phyloP scores from a whole-genome alignment of 1,140 invertebrate species.

The Papilio polytes region DNA sequence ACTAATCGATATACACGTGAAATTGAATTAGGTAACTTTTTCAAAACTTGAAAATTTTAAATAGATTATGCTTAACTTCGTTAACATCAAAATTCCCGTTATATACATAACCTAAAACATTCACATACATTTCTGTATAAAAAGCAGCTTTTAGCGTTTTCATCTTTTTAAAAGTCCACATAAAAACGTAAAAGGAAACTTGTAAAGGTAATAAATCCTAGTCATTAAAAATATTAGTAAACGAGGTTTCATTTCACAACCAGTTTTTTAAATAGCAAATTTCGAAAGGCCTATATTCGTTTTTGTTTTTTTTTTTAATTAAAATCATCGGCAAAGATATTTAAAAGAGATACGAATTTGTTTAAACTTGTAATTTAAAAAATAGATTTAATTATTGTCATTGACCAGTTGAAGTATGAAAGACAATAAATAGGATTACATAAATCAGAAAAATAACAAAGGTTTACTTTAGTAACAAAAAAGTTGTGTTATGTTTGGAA shows the following conservation, averaged over 20 bases:
- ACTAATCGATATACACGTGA: not conserved
- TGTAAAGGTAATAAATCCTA: not conserved
- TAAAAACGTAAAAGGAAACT: not conserved
- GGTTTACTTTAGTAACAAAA: not conserved
- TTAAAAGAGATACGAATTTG: not conserved
- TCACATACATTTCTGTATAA: not conserved
- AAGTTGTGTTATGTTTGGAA: not conserved
- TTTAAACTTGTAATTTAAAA: too few species aligned
- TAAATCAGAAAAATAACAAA: not conserved
- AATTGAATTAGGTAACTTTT: not conserved
- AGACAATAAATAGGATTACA: not conserved
- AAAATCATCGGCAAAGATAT: not conserved
- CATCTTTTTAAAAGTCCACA: not conserved
- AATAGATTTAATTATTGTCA: not conserved
- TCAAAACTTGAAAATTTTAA: too few species aligned
- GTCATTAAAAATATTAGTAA: not conserved
- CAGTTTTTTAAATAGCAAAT: not conserved
- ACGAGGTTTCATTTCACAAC: not conserved
- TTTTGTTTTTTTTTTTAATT: not conserved
- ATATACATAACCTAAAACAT: not conserved
- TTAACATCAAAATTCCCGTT: not conserved
- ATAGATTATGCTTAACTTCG: slow-evolving; percentile 22
- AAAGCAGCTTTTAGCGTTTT: not conserved
- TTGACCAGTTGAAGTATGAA: too few species aligned
- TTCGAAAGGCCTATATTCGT: not conserved